Evolutionary conservation across 2,888 invertebrate genomes (phyloP).

Genomic region (Cyclophora albipunctata): DNA sequence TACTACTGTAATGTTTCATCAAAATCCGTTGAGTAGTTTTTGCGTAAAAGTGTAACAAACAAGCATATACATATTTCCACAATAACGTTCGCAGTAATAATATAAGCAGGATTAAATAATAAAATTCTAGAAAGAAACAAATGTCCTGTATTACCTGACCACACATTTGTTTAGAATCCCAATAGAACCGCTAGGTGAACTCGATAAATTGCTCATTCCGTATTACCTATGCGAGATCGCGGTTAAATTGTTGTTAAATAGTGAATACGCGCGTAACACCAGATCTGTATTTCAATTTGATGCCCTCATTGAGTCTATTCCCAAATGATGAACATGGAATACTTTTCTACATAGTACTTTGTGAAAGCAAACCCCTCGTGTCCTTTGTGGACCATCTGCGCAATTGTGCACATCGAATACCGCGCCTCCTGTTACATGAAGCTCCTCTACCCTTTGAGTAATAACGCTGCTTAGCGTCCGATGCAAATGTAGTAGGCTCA

Average conservation of each 20-base stretch:
- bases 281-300: constrained; percentile 20
- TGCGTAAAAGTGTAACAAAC: too few species aligned
- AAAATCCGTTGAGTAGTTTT: too few species aligned
- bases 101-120: too few species aligned
- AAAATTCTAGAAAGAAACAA: constrained; percentile 1
- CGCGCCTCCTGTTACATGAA: constrained; percentile 43
- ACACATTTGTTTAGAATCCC: constrained; percentile 45
- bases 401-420: constrained; percentile 26
- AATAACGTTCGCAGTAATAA: too few species aligned
- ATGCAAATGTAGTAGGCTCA: constrained; percentile 21
- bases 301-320: constrained; percentile 22
- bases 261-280: constrained; percentile 11
- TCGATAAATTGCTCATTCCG: constrained; percentile 50
- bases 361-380: constrained; percentile 26
- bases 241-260: constrained; percentile 37
- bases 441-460: constrained; percentile 46
- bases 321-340: constrained; percentile 24
- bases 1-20: too few species aligned
- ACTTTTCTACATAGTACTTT: constrained; percentile 32
- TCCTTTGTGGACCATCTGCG: constrained; percentile 53
- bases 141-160: constrained; percentile 29
- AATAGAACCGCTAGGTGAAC: constrained; percentile 45
- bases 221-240: constrained; percentile 30
- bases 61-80: too few species aligned
- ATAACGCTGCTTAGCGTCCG: constrained; percentile 29